Conservation (phyloP, 2,113 vertebrate genomes). For the Ovis aries region DNA sequence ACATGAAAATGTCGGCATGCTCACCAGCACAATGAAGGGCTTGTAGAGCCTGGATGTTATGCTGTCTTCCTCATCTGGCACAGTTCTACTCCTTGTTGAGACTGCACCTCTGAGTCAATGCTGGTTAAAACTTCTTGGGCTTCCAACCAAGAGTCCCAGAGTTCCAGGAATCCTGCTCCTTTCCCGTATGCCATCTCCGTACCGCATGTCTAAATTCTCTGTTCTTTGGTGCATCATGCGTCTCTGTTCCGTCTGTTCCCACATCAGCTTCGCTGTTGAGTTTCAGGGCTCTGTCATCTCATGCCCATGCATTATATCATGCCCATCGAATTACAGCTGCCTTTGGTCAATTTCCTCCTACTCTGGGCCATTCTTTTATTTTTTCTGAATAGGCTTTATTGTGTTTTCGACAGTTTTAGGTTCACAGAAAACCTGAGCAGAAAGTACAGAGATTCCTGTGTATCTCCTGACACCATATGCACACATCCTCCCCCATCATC, state of each 20-base stretch:
- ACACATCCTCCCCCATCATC: neutral
- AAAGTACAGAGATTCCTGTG: neutral
- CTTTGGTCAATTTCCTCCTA: neutral
- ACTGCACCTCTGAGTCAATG: too few species aligned
- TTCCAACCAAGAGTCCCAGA: neutral
- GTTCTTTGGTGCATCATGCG: neutral
- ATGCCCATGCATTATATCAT: neutral
- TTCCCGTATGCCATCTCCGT: neutral
- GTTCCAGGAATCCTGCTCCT: neutral
- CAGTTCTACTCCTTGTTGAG: accelerated
- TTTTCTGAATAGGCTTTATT: neutral
- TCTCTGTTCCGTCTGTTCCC: accelerated
- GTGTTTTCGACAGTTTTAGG: neutral
- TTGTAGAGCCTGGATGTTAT: accelerated
- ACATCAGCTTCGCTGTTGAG: too few species aligned
- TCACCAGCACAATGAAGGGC: neutral
- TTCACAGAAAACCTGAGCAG: neutral
- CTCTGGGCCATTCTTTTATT: too few species aligned
- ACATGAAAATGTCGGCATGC: neutral
- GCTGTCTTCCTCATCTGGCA: neutral
- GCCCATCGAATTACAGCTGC: too few species aligned
- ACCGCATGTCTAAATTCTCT: neutral
- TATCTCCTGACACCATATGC: neutral
- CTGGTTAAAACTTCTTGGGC: neutral
- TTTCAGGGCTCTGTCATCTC: neutral